Evolutionary conservation across 2,888 invertebrate species (phyloP), one percentile per base, ranked within the genome.

Genomic region (Drosophila histrio): DNA sequence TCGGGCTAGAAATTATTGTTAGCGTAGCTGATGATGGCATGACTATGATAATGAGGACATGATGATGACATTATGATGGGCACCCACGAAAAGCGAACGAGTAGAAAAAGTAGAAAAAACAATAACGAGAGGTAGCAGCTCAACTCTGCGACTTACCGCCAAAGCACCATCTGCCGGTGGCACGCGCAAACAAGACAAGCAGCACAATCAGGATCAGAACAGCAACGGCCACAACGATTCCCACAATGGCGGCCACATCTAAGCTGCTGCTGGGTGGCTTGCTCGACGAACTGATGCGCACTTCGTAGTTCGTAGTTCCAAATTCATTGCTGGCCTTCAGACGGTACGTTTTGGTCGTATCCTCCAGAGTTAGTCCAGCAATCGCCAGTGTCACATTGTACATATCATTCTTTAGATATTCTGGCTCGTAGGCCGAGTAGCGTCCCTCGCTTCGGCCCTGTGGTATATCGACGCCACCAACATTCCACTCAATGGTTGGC

Each of bases 101-200:
- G 24, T 15, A 8, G 13, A 28, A 46, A 34, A n/a, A 19, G 17
- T 28, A 44, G 39, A 53, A 32, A 24, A 30, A 22, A 24, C 8
- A 26, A 24, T 7, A 11, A 21, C 21, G 6, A 19, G 2, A 19
- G 9, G 2, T 1, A 28, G 7, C n/a, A n/a, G n/a, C n/a, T n/a
- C n/a, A n/a, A n/a, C n/a, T n/a, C n/a, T n/a, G 38, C 7, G 46
- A 90, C 96, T 95, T 92, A 96, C 96, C 96, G 91, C 95, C 95
- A 91, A 97, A 97, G 92, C 96, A 97, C 96, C 96, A 96, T 91
- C 96, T 93, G 88, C 96, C 96, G 67, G 96, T 96, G 68, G 95
- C 95, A 83, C 96, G 94, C 50, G 97, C 96, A 67, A 96, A 94
- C 65, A 91, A 64, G 49, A 95, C 91, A 73, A 96, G 92, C 63